phyloP scores from a whole-genome alignment of 1,140 invertebrate species.

The Stenopsyche tienmushanensis region DNA sequence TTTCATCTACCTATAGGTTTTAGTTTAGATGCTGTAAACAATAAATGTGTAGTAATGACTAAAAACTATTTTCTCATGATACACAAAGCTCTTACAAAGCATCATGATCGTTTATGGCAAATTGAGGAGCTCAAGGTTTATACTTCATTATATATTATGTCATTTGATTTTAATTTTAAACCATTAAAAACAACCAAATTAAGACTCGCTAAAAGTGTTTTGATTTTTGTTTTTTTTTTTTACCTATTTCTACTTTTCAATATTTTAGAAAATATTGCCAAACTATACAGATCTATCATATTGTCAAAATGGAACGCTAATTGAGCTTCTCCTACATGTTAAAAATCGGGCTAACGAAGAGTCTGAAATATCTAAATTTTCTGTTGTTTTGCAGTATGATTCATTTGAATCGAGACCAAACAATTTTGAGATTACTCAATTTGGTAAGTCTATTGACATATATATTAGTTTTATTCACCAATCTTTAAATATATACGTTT shows the following conservation, averaged over 20 bases:
- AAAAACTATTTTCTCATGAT: background rate
- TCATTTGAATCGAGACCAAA: background rate
- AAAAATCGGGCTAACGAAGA: background rate
- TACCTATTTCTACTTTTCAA: background rate
- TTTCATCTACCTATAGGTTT: constrained; percentile 10
- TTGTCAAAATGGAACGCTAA: background rate
- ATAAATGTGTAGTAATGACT: constrained; percentile 3
- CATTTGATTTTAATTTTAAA: background rate
- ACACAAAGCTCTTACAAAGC: constrained; percentile 1
- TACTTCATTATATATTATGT: background rate
- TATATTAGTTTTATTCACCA: background rate
- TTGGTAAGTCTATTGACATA: constrained; percentile 1
- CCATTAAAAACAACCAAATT: too few relatives aligned
- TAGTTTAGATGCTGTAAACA: background rate
- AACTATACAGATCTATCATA: background rate
- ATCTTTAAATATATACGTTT: too few relatives aligned
- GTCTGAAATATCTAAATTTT: background rate
- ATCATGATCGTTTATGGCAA: constrained; percentile 11
- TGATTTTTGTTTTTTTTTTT: constrained; percentile 3
- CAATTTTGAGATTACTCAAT: background rate
- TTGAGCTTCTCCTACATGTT: background rate
- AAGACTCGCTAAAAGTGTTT: background rate
- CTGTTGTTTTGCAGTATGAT: constrained; percentile 4
- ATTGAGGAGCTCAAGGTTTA: constrained; percentile 4
- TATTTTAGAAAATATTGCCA: constrained; percentile 9